These are phyloP conservation scores for Metopia argyrocephala DNA, from an alignment of 2,888 invertebrate genomes.

Conservation along the genomic window DNA sequence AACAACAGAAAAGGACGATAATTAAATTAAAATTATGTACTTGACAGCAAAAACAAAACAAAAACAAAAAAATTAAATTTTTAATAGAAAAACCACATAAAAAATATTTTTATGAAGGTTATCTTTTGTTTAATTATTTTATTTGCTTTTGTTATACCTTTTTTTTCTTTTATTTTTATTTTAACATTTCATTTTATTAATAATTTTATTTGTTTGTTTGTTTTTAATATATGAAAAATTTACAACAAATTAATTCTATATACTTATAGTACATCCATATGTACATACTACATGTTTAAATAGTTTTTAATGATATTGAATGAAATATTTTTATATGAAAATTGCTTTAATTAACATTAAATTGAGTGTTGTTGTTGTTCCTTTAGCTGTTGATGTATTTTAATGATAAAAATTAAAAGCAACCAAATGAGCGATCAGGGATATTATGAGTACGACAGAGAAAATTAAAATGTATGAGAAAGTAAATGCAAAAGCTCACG, in stretches of 20 bases:
- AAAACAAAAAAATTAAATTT: constrained; percentile 1
- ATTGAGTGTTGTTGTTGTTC: constrained; percentile 25
- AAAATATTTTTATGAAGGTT: constrained; percentile 62
- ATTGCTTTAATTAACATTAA: constrained; percentile 60
- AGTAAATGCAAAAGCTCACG: neutral
- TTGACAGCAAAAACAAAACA: constrained; percentile 9
- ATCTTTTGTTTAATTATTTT: neutral
- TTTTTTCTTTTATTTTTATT: neutral
- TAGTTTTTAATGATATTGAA: constrained; percentile 18
- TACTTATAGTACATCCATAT: no score
- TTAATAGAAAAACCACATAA: constrained; percentile 42
- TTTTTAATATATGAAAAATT: neutral
- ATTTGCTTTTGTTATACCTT: constrained; percentile 6
- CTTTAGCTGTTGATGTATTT: constrained; percentile 19
- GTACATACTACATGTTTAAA: neutral
- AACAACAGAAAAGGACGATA: constrained; percentile 50
- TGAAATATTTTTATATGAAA: constrained; percentile 47
- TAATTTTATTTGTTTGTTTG: neutral
- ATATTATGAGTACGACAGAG: neutral
- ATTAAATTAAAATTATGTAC: constrained; percentile 60
- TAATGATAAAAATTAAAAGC: constrained; percentile 43
- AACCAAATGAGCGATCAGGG: constrained; percentile 46
- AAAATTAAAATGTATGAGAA: neutral
- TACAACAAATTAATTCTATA: no score
- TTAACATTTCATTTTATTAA: constrained; percentile 1